phyloP scores from a whole-genome alignment of 2,797 vertebrate species.

The Macropus fuliginosus region DNA sequence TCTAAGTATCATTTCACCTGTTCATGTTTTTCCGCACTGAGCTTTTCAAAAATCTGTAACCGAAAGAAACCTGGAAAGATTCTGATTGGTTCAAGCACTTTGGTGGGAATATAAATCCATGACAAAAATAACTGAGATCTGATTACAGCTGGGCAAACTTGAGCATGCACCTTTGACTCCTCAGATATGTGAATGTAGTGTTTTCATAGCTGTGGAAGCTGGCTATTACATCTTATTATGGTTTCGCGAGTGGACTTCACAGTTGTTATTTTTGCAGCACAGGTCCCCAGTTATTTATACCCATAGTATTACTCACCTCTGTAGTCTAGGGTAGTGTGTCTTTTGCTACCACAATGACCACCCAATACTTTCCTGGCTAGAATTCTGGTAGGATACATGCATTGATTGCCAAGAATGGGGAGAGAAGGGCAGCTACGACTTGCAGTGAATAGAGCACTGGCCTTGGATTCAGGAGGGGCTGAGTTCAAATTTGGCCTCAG shows the following conservation, averaged over 20 bases:
- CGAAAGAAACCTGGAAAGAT: background rate
- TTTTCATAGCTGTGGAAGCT: background rate
- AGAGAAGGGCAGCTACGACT: background rate
- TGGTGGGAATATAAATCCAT: background rate
- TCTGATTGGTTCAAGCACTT: background rate
- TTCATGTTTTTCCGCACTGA: background rate
- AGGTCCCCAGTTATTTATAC: background rate
- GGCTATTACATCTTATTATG: background rate
- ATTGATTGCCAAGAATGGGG: background rate
- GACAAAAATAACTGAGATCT: background rate
- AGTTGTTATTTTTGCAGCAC: background rate
- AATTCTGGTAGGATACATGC: background rate
- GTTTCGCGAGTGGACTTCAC: background rate
- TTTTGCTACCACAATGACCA: slow-evolving; percentile 44
- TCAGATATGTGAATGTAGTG: background rate
- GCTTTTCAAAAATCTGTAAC: background rate
- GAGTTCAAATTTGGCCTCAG: background rate
- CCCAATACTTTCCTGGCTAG: slow-evolving; percentile 38
- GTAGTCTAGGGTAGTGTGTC: background rate
- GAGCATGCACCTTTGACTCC: slow-evolving; percentile 19
- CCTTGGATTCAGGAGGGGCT: background rate
- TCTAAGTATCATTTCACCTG: background rate
- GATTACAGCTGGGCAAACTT: slow-evolving; percentile 28
- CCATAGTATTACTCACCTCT: background rate
- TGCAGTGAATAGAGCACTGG: background rate